A percentile compares a stretch with the other conserved stretches of the same genome.
phyloP scores from a whole-genome alignment of 2,888 invertebrate genomes.

The Zaprionus lineosus region DNA sequence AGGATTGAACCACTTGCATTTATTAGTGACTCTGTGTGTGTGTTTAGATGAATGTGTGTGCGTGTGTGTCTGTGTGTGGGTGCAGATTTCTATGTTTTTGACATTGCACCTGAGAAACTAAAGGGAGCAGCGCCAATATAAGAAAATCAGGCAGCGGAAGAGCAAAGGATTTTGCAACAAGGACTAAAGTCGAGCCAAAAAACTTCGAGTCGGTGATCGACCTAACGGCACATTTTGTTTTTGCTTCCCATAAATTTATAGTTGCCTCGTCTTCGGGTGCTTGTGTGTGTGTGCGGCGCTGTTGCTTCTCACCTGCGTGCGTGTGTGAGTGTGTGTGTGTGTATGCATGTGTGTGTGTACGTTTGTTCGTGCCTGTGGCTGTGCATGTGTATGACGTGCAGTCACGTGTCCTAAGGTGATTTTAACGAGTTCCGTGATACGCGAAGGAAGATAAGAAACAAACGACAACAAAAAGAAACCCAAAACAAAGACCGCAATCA shows the following conservation, averaged over 20 bases:
- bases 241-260: conserved; percentile 40
- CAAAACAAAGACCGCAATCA: conserved; percentile 9
- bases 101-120: conserved; percentile 36
- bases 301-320: conserved; percentile 36
- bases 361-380: conserved; percentile 7
- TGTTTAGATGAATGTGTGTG: conserved; percentile 2
- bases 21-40: conserved; percentile 13
- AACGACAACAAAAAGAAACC: conserved; percentile 27
- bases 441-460: conserved; percentile 70
- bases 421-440: conserved; percentile 78
- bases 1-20: conserved; percentile 13
- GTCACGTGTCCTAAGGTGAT: conserved; percentile 77
- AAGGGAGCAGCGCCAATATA: neutral
- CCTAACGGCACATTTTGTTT: conserved; percentile 40
- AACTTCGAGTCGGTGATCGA: conserved; percentile 40
- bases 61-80: conserved; percentile 16
- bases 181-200: conserved; percentile 5
- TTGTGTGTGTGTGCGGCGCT: conserved; percentile 28
- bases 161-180: too few species aligned
- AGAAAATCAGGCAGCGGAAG: too few species aligned
- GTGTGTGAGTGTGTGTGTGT: conserved; percentile 18
- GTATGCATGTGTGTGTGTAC: conserved; percentile 12
- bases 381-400: conserved; percentile 56
- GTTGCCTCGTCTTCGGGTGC: conserved; percentile 10
- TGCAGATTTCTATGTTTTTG: conserved; percentile 52